These are phyloP conservation scores for Centroberyx gerrardi DNA, from an alignment of 2,797 vertebrate genomes.

Conservation along the genomic window DNA sequence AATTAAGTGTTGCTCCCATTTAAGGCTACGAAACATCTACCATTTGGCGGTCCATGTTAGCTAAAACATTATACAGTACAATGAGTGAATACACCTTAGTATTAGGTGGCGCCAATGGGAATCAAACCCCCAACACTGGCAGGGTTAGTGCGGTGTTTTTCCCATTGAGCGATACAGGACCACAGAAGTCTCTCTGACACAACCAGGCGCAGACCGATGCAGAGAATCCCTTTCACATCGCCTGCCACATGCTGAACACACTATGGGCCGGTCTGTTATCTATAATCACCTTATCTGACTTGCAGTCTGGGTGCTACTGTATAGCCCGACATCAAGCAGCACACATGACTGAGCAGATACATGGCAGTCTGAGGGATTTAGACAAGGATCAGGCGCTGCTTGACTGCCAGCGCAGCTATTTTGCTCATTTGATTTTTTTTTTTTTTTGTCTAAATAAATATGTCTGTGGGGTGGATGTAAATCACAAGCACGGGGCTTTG, in stretches of 20 bases:
- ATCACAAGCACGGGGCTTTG: neutral
- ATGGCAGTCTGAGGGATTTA: slow-evolving; percentile 24
- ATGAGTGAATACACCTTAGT: neutral
- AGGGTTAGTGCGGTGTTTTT: neutral
- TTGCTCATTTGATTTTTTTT: slow-evolving; percentile 21
- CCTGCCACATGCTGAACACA: neutral
- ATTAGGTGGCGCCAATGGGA: neutral
- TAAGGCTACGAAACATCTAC: neutral
- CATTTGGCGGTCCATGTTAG: no score
- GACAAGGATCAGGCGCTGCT: slow-evolving; percentile 24
- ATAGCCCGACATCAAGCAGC: slow-evolving; percentile 9
- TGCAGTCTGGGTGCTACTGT: neutral
- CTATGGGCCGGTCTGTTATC: neutral
- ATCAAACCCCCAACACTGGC: neutral
- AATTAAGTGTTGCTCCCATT: no score
- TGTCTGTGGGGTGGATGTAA: neutral
- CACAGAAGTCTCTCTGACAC: neutral
- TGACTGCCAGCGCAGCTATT: slow-evolving; percentile 9
- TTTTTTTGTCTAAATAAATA: slow-evolving; percentile 30
- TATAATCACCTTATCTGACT: slow-evolving; percentile 19
- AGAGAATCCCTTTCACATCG: slow-evolving; percentile 3
- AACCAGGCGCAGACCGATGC: slow-evolving; percentile 2
- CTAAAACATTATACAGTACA: neutral
- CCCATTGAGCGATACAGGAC: neutral
- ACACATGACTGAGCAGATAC: slow-evolving; percentile 5